phyloP scores from a whole-genome alignment of 2,888 invertebrate genomes.

The Vesta saturnalis region DNA sequence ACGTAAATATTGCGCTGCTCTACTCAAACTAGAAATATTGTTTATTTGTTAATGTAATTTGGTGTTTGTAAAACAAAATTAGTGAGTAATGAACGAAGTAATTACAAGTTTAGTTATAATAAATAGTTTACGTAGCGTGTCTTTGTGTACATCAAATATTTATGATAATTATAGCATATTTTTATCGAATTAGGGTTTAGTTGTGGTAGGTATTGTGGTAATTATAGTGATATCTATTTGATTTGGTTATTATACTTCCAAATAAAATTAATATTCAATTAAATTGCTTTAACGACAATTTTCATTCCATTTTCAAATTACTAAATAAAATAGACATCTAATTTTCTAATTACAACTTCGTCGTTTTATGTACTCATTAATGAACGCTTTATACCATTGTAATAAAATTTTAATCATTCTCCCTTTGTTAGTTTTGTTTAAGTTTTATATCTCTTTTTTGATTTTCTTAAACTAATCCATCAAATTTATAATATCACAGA shows the following conservation, averaged over 20 bases:
- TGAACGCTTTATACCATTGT: too few species aligned
- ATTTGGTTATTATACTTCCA: conserved; percentile 26
- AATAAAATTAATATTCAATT: conserved; percentile 33
- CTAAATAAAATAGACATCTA: neutral
- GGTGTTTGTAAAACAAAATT: conserved; percentile 52
- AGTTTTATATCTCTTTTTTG: too few species aligned
- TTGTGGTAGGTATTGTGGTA: conserved; percentile 23
- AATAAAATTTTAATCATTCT: too few species aligned
- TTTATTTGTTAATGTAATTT: conserved; percentile 44
- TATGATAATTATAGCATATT: conserved; percentile 46
- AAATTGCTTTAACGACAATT: conserved; percentile 7
- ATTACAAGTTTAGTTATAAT: conserved; percentile 50
- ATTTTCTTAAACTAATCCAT: too few species aligned
- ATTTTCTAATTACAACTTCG: neutral
- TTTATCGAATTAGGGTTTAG: conserved; percentile 33
- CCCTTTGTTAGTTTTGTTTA: too few species aligned
- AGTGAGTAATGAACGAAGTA: conserved; percentile 52
- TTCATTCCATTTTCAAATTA: neutral
- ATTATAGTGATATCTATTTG: conserved; percentile 31
- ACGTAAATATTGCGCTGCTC: neutral
- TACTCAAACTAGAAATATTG: neutral
- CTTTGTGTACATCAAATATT: conserved; percentile 46
- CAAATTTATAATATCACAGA: too few species aligned
- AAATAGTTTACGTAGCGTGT: conserved; percentile 48
- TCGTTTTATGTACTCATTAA: neutral